A percentile compares a stretch with the other conserved stretches of the same genome.
Conservation (phyloP, 2,888 invertebrate species). For the Aquatica leii region DNA sequence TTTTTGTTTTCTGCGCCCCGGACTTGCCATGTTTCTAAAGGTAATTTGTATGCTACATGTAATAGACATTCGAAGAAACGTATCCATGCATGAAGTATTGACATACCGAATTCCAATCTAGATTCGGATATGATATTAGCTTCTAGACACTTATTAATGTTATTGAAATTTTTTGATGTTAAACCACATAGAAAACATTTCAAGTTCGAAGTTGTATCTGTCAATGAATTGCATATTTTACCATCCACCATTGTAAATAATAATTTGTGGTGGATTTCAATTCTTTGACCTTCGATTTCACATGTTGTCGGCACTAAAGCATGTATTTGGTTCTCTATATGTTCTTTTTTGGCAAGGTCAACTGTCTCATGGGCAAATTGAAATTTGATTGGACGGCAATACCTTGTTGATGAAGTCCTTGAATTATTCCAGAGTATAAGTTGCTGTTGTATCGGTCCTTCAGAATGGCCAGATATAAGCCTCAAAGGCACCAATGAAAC, state of each 20-base stretch:
- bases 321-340: neutral
- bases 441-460: neutral
- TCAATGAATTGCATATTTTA: neutral
- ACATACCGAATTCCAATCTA: slow-evolving; percentile 36
- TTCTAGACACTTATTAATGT: neutral
- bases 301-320: neutral
- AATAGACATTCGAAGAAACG: slow-evolving; percentile 49
- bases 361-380: too few species aligned
- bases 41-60: slow-evolving; percentile 48
- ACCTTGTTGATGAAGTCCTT: neutral
- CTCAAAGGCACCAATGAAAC: neutral
- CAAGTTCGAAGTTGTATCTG: neutral
- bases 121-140: neutral
- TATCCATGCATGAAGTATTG: slow-evolving; percentile 50
- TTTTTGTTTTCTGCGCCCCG: too few species aligned
- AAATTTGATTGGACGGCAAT: too few species aligned
- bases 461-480: too few species aligned
- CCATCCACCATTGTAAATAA: neutral
- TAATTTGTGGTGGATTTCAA: neutral
- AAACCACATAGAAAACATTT: neutral
- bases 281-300: neutral
- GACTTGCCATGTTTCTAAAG: too few species aligned
- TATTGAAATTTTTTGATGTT: neutral
- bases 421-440: neutral
- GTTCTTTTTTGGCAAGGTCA: neutral